These are phyloP conservation scores for Anarhynchus alexandrinus DNA, from an alignment of 2,113 vertebrate species.

Conservation along the genomic window DNA sequence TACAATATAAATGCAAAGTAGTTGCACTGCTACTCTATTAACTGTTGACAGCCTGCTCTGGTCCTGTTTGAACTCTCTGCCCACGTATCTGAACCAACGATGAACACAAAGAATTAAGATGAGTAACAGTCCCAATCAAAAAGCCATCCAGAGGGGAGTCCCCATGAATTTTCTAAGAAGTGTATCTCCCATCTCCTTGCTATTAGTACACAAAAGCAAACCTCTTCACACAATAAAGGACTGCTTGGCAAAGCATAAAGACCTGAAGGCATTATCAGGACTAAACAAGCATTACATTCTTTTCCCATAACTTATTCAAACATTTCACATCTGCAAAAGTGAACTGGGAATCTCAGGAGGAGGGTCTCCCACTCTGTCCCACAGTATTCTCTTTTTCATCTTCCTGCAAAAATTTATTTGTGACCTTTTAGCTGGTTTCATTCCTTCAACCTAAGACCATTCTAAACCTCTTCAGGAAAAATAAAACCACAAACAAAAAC, in stretches of 20 bases:
- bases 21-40: not conserved
- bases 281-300: not conserved
- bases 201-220: not conserved
- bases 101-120: not conserved
- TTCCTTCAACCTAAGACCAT: not conserved
- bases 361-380: not conserved
- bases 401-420: not conserved
- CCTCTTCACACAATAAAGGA: not conserved
- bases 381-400: not conserved
- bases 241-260: not conserved
- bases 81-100: not conserved
- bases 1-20: constrained; percentile 61
- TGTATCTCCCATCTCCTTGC: not conserved
- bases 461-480: not conserved
- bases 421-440: not conserved
- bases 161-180: not conserved
- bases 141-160: not conserved
- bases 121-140: not conserved
- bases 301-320: not conserved
- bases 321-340: not conserved
- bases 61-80: not conserved
- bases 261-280: not conserved
- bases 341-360: not conserved
- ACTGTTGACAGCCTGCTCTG: constrained; percentile 34
- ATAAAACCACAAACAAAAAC: not conserved